Base-by-base conservation (phyloP, 2,797 vertebrate genomes). In the Knipowitschia caucasica region DNA sequence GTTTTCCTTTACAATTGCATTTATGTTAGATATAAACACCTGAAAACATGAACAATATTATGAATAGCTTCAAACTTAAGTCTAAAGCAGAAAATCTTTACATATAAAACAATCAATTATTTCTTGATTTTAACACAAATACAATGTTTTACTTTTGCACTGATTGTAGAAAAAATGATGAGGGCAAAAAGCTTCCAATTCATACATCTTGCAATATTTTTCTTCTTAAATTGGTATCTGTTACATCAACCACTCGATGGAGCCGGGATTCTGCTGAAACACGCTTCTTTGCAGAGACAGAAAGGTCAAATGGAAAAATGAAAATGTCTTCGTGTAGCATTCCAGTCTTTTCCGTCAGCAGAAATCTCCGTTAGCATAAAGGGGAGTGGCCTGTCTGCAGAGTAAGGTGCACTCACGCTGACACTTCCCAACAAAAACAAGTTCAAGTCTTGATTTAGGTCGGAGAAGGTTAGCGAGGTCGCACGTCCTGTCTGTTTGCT, bases 401-500 rank as follows among this genome's bases (percentile, higher is more conserved):
- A 56, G 26, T 59, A 20, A 70, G 33, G 42, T 18, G 54, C 26
- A 42, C 46, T 66, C 46, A 44, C 50, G 65, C 53, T 58, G 58
- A 30, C 50, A 62, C 50, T 54, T 71, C 51, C 31, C 51, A 7
- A 18, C n/a, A 39, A 50, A 40, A 50, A 63, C 38, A 70, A 69
- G 60, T 58, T 50, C 17, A 54, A 71, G 62, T 74, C 57, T 55
- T 5, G 31, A 75, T 65, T 62, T 64, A 56, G 62, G 73, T 71
- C 47, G 62, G 63, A 38, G 56, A 60, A 68, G 82, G 80, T 82
- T 57, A 31, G 3, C n/a, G 8, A 53, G 73, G 64, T 69, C 73
- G 56, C 54, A 58, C 55, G 63, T 63, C 64, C 73, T 64, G 64
- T 84, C 71, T 76, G 68, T 71, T 73, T 67, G 73, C 63, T 72